A percentile compares a stretch with the other conserved stretches of the same genome.
Conservation (phyloP, 2,888 invertebrate genomes). For the Scaeva pyrastri region DNA sequence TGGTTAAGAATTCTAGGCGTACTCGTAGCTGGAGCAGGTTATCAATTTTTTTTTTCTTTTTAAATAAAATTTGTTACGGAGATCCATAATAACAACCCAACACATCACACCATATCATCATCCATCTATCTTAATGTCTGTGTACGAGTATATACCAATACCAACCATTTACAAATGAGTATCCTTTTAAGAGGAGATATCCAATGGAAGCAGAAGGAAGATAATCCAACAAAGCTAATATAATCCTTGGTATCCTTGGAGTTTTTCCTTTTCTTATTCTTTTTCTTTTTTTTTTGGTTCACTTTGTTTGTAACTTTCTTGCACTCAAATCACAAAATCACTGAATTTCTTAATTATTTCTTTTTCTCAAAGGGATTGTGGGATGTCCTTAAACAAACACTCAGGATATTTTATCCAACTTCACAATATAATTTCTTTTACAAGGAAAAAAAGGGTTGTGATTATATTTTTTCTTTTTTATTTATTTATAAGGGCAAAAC, state of each 20-base stretch:
- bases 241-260: constrained; percentile 69
- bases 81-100: neutral
- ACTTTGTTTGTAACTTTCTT: constrained; percentile 47
- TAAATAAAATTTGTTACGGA: constrained; percentile 55
- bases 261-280: neutral
- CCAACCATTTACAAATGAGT: constrained; percentile 67
- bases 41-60: constrained; percentile 34
- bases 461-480: constrained; percentile 4
- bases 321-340: constrained; percentile 49
- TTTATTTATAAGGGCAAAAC: constrained; percentile 13
- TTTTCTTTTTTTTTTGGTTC: neutral
- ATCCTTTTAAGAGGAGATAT: constrained; percentile 62
- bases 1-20: neutral
- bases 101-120: constrained; percentile 1
- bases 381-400: constrained; percentile 42
- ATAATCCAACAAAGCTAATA: constrained; percentile 69
- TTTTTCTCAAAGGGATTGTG: constrained; percentile 18
- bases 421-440: neutral
- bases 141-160: constrained; percentile 54
- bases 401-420: constrained; percentile 11
- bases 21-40: constrained; percentile 25
- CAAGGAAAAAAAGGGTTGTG: neutral
- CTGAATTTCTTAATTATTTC: constrained; percentile 43
- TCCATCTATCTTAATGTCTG: constrained; percentile 33
- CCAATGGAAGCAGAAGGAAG: constrained; percentile 45